Conservation (phyloP, 1,140 invertebrate genomes). For the Atta colombica region DNA sequence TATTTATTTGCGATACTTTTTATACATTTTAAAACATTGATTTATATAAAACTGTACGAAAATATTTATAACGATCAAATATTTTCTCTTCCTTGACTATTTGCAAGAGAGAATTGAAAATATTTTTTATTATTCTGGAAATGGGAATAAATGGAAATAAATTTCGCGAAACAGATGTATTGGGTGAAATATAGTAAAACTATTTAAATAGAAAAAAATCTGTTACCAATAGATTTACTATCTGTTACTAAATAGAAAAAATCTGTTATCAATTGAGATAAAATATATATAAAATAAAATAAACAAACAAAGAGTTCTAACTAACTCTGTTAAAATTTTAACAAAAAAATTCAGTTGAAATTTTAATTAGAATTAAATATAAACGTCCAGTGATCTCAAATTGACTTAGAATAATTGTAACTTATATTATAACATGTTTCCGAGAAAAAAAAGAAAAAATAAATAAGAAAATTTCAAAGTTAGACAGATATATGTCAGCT, state of each 20-base stretch:
- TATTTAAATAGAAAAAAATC: background rate
- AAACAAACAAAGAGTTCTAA: background rate
- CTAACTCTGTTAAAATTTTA: background rate
- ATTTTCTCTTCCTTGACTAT: background rate
- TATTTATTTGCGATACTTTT: background rate
- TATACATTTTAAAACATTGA: background rate
- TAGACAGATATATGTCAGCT: background rate
- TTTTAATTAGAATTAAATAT: background rate
- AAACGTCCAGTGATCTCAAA: background rate
- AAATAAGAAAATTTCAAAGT: constrained; percentile 1
- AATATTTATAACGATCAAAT: background rate
- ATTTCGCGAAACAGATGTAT: background rate
- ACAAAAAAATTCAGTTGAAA: background rate
- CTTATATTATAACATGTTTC: background rate
- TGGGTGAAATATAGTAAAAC: background rate
- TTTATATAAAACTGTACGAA: background rate
- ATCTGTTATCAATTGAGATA: background rate
- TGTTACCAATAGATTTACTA: background rate
- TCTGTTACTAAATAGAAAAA: background rate
- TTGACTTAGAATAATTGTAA: background rate
- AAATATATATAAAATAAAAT: background rate
- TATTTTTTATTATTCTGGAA: background rate
- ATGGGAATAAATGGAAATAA: background rate
- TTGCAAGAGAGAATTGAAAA: background rate
- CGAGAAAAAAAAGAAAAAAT: background rate